A percentile compares a stretch with the other conserved stretches of the same genome.
Evolutionary conservation across 2,113 vertebrate species (phyloP).

Genomic region (Brevimyrus niger): DNA sequence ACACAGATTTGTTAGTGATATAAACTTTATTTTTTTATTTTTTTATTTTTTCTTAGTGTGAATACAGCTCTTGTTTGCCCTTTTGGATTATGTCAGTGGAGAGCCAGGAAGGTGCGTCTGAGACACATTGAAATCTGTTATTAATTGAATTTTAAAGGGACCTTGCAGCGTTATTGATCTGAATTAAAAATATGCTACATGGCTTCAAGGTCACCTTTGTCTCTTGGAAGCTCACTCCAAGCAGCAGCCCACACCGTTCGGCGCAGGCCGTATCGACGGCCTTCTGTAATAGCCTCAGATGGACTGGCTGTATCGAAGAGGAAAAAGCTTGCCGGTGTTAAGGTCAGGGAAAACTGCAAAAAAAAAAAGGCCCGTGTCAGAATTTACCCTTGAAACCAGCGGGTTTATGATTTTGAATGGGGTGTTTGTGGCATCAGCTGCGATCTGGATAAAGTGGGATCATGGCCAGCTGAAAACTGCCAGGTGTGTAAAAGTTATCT

Average conservation of each 20-base stretch:
- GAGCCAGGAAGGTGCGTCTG: constrained; percentile 26
- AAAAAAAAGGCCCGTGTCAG: neutral
- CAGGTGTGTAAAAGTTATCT: constrained; percentile 14
- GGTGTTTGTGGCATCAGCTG: neutral
- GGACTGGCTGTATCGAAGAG: constrained; percentile 10
- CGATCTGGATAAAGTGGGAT: neutral
- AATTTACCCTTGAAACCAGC: neutral
- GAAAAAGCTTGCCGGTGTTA: neutral
- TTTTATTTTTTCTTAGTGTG: neutral
- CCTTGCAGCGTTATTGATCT: constrained; percentile 60
- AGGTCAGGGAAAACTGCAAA: neutral
- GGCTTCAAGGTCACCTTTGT: constrained; percentile 19
- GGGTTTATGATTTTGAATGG: constrained; percentile 8
- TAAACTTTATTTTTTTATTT: constrained; percentile 7
- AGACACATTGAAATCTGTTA: constrained; percentile 38
- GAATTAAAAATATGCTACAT: constrained; percentile 31
- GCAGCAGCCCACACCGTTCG: neutral
- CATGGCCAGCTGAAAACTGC: neutral
- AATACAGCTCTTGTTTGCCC: constrained; percentile 23
- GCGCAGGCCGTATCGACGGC: constrained; percentile 10
- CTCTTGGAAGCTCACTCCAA: constrained; percentile 21
- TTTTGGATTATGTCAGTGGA: neutral
- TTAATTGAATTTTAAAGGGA: constrained; percentile 61
- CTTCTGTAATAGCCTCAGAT: constrained; percentile 18
- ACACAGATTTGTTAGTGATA: constrained; percentile 22